Evolutionary conservation across 2,113 vertebrate genomes (phyloP).

Genomic region (Rhineura floridana): DNA sequence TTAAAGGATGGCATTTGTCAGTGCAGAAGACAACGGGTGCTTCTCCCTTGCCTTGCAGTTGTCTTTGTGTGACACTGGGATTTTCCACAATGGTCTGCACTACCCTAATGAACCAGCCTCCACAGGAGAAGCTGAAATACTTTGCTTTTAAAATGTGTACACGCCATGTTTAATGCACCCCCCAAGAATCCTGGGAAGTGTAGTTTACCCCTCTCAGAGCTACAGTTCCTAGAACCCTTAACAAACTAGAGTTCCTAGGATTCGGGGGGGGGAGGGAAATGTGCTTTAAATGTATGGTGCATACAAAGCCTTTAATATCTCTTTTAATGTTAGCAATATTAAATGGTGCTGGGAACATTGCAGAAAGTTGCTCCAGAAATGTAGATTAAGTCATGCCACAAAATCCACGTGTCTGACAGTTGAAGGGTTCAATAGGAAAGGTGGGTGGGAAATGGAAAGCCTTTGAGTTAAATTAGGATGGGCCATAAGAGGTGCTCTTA

Average conservation of each 20-base stretch:
- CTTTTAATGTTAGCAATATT: too few relatives aligned
- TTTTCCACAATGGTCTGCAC: neutral
- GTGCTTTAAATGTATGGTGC: too few relatives aligned
- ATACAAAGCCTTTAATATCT: too few relatives aligned
- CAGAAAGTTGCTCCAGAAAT: slow-evolving; percentile 1
- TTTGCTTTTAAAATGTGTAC: too few relatives aligned
- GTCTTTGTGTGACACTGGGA: neutral
- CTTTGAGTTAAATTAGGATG: slow-evolving; percentile 9
- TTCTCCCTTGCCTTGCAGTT: neutral
- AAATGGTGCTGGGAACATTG: neutral
- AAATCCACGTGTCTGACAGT: neutral
- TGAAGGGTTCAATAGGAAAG: neutral
- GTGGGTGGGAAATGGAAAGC: neutral
- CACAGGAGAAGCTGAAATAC: too few relatives aligned
- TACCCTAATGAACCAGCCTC: too few relatives aligned
- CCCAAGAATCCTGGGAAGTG: too few relatives aligned
- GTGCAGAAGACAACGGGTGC: neutral
- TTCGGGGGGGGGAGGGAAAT: too few relatives aligned
- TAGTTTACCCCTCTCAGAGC: too few relatives aligned
- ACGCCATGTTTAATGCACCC: too few relatives aligned
- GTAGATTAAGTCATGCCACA: neutral
- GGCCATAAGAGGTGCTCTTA: neutral
- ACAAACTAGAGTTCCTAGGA: too few relatives aligned
- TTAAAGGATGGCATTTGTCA: neutral
- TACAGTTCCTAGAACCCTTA: too few relatives aligned